Evolutionary conservation across 2,888 invertebrate species (phyloP).

Genomic region (Drosophila kambysellisi): DNA sequence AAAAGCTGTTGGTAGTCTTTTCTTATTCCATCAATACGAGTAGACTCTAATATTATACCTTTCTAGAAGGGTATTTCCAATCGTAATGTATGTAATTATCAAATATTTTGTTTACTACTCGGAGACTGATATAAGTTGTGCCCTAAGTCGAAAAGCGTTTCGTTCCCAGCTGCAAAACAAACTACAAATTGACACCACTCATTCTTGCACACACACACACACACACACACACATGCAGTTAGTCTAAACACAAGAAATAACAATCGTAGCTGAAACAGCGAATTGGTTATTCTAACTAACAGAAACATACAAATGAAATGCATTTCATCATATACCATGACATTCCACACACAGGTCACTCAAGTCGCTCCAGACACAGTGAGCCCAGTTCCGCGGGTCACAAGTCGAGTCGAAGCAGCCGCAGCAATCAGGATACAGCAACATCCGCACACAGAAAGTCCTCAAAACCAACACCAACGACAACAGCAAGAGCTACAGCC

Average conservation of each 20-base stretch:
- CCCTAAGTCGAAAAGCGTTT: neutral
- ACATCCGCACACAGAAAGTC: conserved; percentile 59
- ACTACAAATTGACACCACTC: conserved; percentile 14
- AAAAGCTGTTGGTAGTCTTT: neutral
- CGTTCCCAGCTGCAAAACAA: conserved; percentile 37
- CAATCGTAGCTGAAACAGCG: conserved; percentile 20
- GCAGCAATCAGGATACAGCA: conserved; percentile 47
- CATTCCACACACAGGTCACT: conserved; percentile 75
- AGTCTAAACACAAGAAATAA: conserved; percentile 34
- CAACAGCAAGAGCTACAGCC: conserved; percentile 39
- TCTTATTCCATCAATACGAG: neutral
- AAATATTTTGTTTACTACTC: too few relatives aligned
- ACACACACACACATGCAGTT: conserved; percentile 18
- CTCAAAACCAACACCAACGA: conserved; percentile 19
- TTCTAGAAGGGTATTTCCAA: neutral
- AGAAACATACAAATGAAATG: neutral
- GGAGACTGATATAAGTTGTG: too few relatives aligned
- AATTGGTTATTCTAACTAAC: conserved; percentile 34
- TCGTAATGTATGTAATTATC: too few relatives aligned
- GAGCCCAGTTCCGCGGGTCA: conserved; percentile 53
- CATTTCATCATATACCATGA: conserved; percentile 22
- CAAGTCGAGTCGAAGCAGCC: conserved; percentile 52
- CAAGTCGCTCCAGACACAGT: conserved; percentile 81
- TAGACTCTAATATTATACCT: neutral
- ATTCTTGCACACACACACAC: conserved; percentile 21